Percentiles rank a stretch among this genome's conserved stretches.
phyloP scores from a whole-genome alignment of 2,888 invertebrate species.

The Epirrita christyi region DNA sequence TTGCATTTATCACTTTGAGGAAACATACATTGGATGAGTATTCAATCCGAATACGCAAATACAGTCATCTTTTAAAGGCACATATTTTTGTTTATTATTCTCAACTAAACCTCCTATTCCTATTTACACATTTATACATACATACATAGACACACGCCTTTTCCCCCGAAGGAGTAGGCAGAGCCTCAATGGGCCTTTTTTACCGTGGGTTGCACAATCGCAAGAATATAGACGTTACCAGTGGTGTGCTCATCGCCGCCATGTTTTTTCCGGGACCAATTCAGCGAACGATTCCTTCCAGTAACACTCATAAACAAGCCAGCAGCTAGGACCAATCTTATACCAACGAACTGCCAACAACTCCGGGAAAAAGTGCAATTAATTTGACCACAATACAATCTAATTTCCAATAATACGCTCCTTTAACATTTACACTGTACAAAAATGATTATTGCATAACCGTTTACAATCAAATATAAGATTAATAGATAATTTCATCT shows the following conservation, averaged over 20 bases:
- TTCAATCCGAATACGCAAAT: slow-evolving; percentile 1
- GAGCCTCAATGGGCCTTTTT: too few species aligned
- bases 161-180: too few species aligned
- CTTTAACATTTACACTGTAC: slow-evolving; percentile 47
- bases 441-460: slow-evolving; percentile 23
- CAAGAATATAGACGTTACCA: too few species aligned
- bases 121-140: slow-evolving; percentile 27
- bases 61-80: slow-evolving; percentile 21
- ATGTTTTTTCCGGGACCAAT: too few species aligned
- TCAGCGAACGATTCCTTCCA: too few species aligned
- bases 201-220: too few species aligned
- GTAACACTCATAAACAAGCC: not conserved
- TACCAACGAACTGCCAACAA: too few species aligned
- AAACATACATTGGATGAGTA: not conserved
- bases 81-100: slow-evolving; percentile 19
- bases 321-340: too few species aligned
- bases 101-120: slow-evolving; percentile 11
- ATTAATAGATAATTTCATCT: not conserved
- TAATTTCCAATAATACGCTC: slow-evolving; percentile 4
- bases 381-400: slow-evolving; percentile 1
- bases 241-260: too few species aligned
- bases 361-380: slow-evolving; percentile 16
- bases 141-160: not conserved
- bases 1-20: not conserved
- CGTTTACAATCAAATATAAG: not conserved